Evolutionary conservation across 92 coral and sea anemone genomes (phyloP).

Genomic region (Phenganax marumi): DNA sequence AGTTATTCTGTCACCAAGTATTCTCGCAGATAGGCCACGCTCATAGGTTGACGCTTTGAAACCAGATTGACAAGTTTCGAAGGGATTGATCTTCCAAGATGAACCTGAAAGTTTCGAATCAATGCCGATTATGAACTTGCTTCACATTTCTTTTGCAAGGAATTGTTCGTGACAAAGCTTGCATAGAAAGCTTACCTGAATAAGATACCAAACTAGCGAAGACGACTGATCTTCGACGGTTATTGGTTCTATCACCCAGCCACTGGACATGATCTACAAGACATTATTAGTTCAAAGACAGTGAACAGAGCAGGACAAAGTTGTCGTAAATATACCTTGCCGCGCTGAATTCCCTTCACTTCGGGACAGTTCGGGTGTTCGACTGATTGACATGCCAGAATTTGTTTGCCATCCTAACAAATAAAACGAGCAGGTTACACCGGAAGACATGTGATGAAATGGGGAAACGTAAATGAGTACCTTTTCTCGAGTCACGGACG

Average conservation of each 20-base stretch:
- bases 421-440: not conserved
- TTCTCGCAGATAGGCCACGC: slow-evolving; percentile 84
- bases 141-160: not conserved
- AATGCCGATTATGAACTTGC: not conserved
- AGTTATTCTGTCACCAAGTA: slow-evolving; percentile 64
- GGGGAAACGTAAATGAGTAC: slow-evolving; percentile 29
- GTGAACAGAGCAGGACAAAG: not conserved
- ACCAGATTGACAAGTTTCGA: slow-evolving; percentile 81
- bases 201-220: slow-evolving; percentile 90
- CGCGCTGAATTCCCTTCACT: slow-evolving; percentile 73
- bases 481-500: slow-evolving; percentile 76
- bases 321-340: slow-evolving; percentile 61
- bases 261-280: slow-evolving; percentile 79
- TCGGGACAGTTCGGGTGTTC: slow-evolving; percentile 85
- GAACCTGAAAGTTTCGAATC: slow-evolving; percentile 57
- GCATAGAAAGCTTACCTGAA: slow-evolving; percentile 59
- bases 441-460: too few species aligned
- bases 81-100: slow-evolving; percentile 86
- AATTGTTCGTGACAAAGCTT: not conserved
- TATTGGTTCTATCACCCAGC: slow-evolving; percentile 93
- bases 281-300: not conserved
- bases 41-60: slow-evolving; percentile 94
- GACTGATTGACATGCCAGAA: slow-evolving; percentile 91
- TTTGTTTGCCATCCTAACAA: slow-evolving; percentile 74
- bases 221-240: slow-evolving; percentile 63